A percentile compares a stretch with the other conserved stretches of the same genome.
Conservation (phyloP, 1,140 invertebrate species). For the Caenorhabditis remanei region DNA sequence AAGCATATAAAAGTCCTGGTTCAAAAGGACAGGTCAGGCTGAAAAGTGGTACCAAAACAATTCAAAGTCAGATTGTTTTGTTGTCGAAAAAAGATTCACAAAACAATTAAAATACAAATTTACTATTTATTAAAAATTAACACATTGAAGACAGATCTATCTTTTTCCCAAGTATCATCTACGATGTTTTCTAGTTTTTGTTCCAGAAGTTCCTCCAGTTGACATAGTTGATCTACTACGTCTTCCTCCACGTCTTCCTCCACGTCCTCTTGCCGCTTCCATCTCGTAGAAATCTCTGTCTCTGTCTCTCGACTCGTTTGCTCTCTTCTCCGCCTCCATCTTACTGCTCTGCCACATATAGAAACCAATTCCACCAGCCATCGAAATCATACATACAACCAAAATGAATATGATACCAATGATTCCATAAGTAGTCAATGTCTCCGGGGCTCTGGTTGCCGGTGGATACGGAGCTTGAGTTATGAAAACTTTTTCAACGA, state of each 20-base stretch:
- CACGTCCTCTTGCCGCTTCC: neutral
- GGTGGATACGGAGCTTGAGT: slow-evolving; percentile 13
- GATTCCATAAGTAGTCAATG: neutral
- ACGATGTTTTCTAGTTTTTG: neutral
- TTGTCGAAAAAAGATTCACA: too few relatives aligned
- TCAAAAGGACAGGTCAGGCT: too few relatives aligned
- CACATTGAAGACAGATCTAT: neutral
- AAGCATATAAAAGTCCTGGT: too few relatives aligned
- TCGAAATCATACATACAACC: neutral
- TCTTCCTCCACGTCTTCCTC: neutral
- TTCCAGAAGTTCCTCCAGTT: neutral
- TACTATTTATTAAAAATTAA: slow-evolving; percentile 6
- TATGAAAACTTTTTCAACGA: neutral
- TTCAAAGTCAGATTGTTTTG: too few relatives aligned
- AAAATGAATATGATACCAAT: neutral
- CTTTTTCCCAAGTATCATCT: neutral
- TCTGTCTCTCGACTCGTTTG: neutral
- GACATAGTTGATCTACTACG: neutral
- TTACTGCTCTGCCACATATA: neutral
- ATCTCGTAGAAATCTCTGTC: neutral
- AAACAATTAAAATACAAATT: neutral
- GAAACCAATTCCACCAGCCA: neutral
- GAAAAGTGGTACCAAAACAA: too few relatives aligned
- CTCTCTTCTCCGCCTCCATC: neutral
- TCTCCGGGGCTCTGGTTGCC: neutral